A percentile compares a stretch with the other conserved stretches of the same genome.
These are phyloP conservation scores for Trochalopteron elliotii DNA, from an alignment of 2,113 vertebrate genomes.

Conservation along the genomic window DNA sequence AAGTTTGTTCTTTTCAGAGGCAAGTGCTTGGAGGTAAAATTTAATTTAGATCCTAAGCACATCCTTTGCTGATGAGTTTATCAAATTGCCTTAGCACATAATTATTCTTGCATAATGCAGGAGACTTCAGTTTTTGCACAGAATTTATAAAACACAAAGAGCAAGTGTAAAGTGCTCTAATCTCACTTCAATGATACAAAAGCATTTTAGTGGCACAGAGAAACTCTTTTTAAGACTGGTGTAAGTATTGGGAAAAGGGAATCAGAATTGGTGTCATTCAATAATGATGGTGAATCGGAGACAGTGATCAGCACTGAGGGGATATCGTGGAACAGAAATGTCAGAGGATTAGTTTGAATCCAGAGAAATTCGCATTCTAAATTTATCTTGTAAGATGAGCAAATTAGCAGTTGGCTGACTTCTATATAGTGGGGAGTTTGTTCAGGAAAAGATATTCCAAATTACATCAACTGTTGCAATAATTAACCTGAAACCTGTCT, in stretches of 20 bases:
- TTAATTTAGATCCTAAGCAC: neutral
- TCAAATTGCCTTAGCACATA: neutral
- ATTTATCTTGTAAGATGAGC: neutral
- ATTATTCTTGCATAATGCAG: neutral
- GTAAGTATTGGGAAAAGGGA: neutral
- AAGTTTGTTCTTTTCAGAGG: neutral
- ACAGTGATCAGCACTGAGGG: neutral
- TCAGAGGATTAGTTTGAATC: neutral
- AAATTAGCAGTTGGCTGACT: neutral
- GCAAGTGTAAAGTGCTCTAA: neutral
- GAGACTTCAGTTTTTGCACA: neutral
- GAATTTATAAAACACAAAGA: neutral
- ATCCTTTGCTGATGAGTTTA: neutral
- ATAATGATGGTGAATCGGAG: neutral
- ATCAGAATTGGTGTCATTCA: neutral
- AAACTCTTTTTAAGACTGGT: neutral
- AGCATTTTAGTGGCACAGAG: neutral
- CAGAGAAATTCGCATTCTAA: neutral
- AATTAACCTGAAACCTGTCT: neutral
- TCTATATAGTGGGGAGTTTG: neutral
- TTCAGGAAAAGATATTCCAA: neutral
- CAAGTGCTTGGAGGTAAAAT: slow-evolving; percentile 9
- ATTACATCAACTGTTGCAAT: neutral
- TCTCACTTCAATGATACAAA: neutral
- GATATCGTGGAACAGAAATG: neutral